These are phyloP conservation scores for Philotrypesis tridentata DNA, from an alignment of 1,140 invertebrate species.

Conservation along the genomic window DNA sequence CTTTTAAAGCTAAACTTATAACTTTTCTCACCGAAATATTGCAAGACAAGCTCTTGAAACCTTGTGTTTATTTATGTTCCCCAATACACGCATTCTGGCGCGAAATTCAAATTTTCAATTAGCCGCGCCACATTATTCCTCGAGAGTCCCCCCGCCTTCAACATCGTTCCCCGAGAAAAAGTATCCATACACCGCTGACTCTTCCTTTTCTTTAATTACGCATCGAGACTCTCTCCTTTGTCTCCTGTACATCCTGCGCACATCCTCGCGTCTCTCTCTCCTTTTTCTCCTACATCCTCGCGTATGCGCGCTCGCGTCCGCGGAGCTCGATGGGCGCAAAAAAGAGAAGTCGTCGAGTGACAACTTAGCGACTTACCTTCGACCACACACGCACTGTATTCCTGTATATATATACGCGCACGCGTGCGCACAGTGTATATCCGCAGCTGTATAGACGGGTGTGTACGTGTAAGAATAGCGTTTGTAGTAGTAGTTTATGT, in stretches of 20 bases:
- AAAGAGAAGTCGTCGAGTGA: conserved; percentile 67
- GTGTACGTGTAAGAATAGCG: not conserved
- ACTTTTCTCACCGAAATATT: no score
- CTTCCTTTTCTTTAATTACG: not conserved
- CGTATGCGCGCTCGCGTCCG: not conserved
- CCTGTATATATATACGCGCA: conserved; percentile 8
- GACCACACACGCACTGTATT: conserved; percentile 65
- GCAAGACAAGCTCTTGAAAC: no score
- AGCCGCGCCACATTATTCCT: no score
- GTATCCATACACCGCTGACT: not conserved
- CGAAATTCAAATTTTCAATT: no score
- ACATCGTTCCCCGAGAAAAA: not conserved
- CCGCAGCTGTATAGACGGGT: not conserved
- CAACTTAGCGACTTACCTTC: conserved; percentile 71
- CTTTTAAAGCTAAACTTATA: no score
- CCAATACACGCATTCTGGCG: no score
- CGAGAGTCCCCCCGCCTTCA: no score
- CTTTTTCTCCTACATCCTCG: not conserved
- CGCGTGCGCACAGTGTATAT: not conserved
- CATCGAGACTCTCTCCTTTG: not conserved
- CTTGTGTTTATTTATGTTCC: no score
- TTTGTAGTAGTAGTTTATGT: no score
- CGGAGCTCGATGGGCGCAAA: conserved; percentile 29
- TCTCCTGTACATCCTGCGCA: no score
- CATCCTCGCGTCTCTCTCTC: not conserved